Conservation (phyloP, 1,140 invertebrate genomes). For the Neoseiulus cucumeris region DNA sequence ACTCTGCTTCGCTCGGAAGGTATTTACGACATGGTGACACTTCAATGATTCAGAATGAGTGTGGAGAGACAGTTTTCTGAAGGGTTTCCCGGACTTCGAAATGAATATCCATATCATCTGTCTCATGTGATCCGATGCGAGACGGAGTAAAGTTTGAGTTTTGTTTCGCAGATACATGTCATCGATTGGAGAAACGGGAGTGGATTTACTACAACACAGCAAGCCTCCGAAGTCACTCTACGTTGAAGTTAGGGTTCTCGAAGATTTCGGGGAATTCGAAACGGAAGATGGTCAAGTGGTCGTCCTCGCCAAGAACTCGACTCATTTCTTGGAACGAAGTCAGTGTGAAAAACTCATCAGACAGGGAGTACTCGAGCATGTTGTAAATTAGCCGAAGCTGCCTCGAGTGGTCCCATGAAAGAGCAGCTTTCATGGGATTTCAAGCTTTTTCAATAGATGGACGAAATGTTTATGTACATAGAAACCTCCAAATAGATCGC, state of each 20-base stretch:
- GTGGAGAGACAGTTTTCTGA: too few species aligned
- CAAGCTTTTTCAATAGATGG: too few species aligned
- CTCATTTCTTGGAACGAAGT: conserved; percentile 64
- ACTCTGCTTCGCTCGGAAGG: conserved; percentile 9
- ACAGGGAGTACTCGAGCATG: conserved; percentile 72
- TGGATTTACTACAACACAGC: conserved; percentile 71
- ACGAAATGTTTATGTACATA: too few species aligned
- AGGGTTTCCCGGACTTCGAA: neutral
- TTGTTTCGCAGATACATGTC: conserved; percentile 54
- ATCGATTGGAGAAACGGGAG: conserved; percentile 50
- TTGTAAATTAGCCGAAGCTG: conserved; percentile 20
- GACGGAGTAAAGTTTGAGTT: neutral
- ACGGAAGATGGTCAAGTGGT: conserved; percentile 74
- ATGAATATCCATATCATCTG: neutral
- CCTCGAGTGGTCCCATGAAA: too few species aligned
- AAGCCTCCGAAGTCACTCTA: conserved; percentile 76
- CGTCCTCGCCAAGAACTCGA: conserved; percentile 58
- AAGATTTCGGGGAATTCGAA: conserved; percentile 82
- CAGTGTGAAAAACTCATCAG: conserved; percentile 77
- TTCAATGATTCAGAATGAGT: neutral
- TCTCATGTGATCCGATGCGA: too few species aligned
- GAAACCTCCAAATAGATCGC: too few species aligned
- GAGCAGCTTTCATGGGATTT: too few species aligned
- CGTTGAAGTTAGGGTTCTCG: conserved; percentile 66
- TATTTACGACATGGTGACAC: neutral